These are phyloP conservation scores for Eudyptes chrysolophus DNA, from an alignment of 2,113 vertebrate genomes.

Conservation along the genomic window DNA sequence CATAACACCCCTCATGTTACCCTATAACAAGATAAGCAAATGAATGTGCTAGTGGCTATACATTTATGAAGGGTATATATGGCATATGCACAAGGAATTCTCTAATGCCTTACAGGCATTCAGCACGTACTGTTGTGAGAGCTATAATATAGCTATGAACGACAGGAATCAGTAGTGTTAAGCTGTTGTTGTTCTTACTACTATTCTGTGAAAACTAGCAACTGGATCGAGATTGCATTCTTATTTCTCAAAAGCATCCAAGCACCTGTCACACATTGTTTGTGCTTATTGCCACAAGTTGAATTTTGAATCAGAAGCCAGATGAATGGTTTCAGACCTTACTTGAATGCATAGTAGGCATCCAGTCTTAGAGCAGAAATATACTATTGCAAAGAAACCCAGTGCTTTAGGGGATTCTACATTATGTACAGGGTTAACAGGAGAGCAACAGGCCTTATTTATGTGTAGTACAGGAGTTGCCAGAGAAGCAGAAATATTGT, in stretches of 20 bases:
- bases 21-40: background rate
- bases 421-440: background rate
- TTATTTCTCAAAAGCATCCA: background rate
- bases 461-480: slow-evolving; percentile 14
- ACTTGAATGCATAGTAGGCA: background rate
- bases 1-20: background rate
- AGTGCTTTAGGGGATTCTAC: background rate
- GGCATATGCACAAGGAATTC: background rate
- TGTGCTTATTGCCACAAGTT: background rate
- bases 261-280: background rate
- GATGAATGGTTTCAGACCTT: background rate
- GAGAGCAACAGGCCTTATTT: slow-evolving; percentile 26
- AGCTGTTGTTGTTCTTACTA: background rate
- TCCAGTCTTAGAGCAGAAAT: background rate
- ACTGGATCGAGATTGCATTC: background rate
- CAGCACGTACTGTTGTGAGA: background rate
- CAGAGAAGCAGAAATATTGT: slow-evolving; percentile 47
- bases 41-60: background rate
- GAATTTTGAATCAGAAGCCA: background rate
- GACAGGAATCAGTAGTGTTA: background rate
- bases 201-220: background rate
- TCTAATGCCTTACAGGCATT: background rate
- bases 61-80: background rate
- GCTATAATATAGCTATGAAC: background rate
- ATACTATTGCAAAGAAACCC: background rate